Percentiles rank a stretch among this genome's conserved stretches.
Evolutionary conservation across 2,797 vertebrate genomes (phyloP).

Genomic region (Pampus argenteus): DNA sequence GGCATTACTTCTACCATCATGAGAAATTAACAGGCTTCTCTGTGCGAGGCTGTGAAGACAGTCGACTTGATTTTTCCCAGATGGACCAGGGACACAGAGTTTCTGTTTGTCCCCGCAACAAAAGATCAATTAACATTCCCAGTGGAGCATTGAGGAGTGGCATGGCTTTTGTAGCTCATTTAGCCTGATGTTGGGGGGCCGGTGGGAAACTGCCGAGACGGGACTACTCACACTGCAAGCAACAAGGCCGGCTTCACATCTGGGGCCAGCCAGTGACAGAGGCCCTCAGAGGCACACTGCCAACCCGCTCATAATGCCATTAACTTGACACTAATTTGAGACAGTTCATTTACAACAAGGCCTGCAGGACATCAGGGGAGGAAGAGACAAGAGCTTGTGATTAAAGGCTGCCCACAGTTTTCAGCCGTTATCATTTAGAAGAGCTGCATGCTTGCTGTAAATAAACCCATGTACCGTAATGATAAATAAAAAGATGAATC

Average conservation of each 20-base stretch:
- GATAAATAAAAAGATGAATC: not conserved
- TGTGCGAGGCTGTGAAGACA: constrained; percentile 40
- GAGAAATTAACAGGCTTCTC: constrained; percentile 32
- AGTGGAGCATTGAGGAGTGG: constrained; percentile 61
- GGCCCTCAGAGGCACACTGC: constrained; percentile 57
- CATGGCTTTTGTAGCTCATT: constrained; percentile 68
- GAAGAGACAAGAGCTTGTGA: constrained; percentile 21
- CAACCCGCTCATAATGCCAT: constrained; percentile 57
- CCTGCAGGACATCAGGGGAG: constrained; percentile 21
- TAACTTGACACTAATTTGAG: constrained; percentile 66
- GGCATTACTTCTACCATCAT: constrained; percentile 5
- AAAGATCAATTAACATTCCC: constrained; percentile 80
- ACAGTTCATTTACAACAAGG: constrained; percentile 36
- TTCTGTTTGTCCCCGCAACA: constrained; percentile 76
- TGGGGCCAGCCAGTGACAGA: constrained; percentile 63
- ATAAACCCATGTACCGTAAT: not conserved
- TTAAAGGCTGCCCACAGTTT: constrained; percentile 18
- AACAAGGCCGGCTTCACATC: constrained; percentile 73
- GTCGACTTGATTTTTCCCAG: constrained; percentile 75
- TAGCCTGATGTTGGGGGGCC: constrained; percentile 66
- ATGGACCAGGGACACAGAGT: constrained; percentile 70
- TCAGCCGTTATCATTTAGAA: too few relatives aligned
- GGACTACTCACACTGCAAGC: constrained; percentile 64
- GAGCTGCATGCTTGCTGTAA: not conserved
- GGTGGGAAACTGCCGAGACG: constrained; percentile 70